Conservation (phyloP, 2,113 vertebrate species). For the Eira barbara region DNA sequence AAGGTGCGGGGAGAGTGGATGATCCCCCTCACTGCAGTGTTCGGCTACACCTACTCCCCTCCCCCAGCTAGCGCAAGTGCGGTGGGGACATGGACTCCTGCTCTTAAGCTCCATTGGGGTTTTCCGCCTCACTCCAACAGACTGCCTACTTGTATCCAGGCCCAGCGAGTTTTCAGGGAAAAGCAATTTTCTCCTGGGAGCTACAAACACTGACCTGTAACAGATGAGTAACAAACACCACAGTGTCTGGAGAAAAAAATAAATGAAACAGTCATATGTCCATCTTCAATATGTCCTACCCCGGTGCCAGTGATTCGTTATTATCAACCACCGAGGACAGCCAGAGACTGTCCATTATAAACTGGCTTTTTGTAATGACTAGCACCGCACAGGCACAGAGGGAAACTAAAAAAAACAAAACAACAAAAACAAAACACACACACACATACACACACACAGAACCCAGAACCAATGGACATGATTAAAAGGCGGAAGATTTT, state of each 20-base stretch:
- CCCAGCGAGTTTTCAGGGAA: not conserved
- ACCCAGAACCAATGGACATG: not conserved
- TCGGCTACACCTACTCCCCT: not conserved
- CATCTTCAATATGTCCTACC: not conserved
- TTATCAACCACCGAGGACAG: no score
- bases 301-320: not conserved
- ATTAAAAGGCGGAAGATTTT: not conserved
- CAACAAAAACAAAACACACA: not conserved
- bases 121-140: fast-evolving
- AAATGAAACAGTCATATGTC: not conserved
- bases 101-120: not conserved
- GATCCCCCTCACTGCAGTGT: not conserved
- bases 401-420: not conserved
- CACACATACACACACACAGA: no score
- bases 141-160: not conserved
- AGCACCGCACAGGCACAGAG: not conserved
- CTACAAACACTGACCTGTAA: not conserved
- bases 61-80: no score
- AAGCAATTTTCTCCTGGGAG: constrained; percentile 1
- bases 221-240: not conserved
- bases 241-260: not conserved
- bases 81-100: not conserved
- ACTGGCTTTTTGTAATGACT: not conserved
- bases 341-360: not conserved
- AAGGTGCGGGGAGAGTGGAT: not conserved